A percentile compares a stretch with the other conserved stretches of the same genome.
These are phyloP conservation scores for Aplodontia rufa DNA, from an alignment of 2,113 vertebrate species.

Conservation along the genomic window DNA sequence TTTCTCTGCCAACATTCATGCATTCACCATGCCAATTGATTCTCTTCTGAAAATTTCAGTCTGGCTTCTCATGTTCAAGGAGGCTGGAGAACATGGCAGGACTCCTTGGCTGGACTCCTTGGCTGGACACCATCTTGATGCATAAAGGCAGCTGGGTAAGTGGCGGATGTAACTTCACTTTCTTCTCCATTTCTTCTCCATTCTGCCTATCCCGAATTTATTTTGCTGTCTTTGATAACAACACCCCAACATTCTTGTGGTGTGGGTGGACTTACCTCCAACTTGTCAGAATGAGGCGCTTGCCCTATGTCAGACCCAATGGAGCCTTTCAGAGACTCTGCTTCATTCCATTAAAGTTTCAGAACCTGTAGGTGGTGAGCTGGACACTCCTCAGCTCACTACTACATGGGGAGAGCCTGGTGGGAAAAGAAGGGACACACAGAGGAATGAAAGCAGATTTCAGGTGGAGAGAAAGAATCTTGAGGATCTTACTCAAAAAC, in stretches of 20 bases:
- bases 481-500: not conserved
- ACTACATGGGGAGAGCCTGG: not conserved
- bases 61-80: not conserved
- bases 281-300: not conserved
- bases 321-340: not conserved
- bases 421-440: not conserved
- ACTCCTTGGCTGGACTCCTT: accelerated
- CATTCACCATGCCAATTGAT: not conserved
- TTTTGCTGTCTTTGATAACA: not conserved
- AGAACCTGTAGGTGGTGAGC: not conserved
- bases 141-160: not conserved
- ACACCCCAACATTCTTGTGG: not conserved
- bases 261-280: not conserved
- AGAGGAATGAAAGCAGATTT: not conserved
- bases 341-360: not conserved
- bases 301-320: not conserved
- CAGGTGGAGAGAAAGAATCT: not conserved
- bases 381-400: not conserved
- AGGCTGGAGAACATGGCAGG: not conserved
- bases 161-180: not conserved
- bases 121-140: not conserved
- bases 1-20: not conserved
- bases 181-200: not conserved
- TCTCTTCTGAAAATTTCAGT: not conserved
- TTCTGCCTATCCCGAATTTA: not conserved